These are phyloP conservation scores for Drosophila testacea DNA, from an alignment of 2,888 invertebrate species.

Conservation along the genomic window DNA sequence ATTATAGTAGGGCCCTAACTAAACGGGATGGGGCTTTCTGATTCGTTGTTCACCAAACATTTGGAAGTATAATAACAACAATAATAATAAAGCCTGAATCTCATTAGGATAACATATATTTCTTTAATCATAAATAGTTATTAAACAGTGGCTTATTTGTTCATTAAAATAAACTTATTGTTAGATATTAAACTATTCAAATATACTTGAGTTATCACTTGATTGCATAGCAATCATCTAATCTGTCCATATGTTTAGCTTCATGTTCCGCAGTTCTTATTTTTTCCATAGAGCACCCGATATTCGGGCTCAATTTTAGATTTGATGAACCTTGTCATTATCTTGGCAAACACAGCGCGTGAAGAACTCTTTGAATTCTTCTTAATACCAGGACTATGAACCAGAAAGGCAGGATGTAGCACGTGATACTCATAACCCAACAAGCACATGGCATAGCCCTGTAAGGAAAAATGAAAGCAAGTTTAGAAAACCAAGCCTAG, in stretches of 20 bases:
- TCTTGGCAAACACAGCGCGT: conserved; percentile 86
- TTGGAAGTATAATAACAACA: conserved; percentile 15
- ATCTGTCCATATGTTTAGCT: not conserved
- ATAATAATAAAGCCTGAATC: not conserved
- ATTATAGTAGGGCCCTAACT: too few species aligned
- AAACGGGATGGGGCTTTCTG: too few species aligned
- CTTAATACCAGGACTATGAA: conserved; percentile 95
- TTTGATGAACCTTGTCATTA: conserved; percentile 87
- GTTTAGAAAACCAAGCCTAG: not conserved
- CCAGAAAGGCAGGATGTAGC: conserved; percentile 94
- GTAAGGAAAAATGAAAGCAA: not conserved
- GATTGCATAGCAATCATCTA: conserved; percentile 3
- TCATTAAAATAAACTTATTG: not conserved
- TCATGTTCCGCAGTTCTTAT: conserved; percentile 87
- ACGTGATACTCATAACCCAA: conserved; percentile 95
- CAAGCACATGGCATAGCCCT: conserved; percentile 95
- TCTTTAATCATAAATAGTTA: not conserved
- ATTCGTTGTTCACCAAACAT: too few species aligned
- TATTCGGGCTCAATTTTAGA: conserved; percentile 92
- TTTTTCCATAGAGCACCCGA: conserved; percentile 90
- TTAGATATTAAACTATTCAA: not conserved
- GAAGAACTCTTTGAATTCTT: conserved; percentile 87
- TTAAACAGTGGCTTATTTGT: not conserved
- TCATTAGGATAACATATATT: not conserved
- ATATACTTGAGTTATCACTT: conserved; percentile 35